phyloP scores from a whole-genome alignment of 35 echinoderm and acorn worm genomes.

The Lytechinus variegatus region DNA sequence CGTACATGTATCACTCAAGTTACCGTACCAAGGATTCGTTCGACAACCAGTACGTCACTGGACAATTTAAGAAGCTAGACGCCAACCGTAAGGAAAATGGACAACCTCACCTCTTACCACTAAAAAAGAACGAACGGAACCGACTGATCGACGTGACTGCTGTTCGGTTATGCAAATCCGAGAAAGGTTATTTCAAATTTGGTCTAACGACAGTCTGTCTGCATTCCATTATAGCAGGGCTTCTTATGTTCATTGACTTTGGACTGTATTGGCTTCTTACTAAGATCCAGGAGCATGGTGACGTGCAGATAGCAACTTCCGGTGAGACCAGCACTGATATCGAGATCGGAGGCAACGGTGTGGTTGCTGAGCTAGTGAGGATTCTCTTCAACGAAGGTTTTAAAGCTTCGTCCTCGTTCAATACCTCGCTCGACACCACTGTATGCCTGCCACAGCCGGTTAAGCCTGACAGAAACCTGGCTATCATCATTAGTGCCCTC shows the following conservation, averaged over 20 bases:
- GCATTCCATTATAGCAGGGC: slow-evolving; percentile 64
- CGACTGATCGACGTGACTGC: slow-evolving; percentile 70
- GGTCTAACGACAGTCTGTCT: slow-evolving; percentile 73
- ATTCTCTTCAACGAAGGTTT: slow-evolving; percentile 73
- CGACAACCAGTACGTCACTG: slow-evolving; percentile 89
- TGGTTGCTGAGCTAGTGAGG: slow-evolving; percentile 62
- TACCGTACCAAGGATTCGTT: slow-evolving; percentile 87
- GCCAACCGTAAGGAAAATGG: slow-evolving; percentile 56
- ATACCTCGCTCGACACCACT: slow-evolving; percentile 61
- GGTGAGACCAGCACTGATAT: slow-evolving; percentile 58
- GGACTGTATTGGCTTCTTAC: slow-evolving; percentile 72
- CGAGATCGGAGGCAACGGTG: slow-evolving; percentile 63
- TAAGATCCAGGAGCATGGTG: slow-evolving; percentile 61
- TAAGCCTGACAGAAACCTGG: slow-evolving; percentile 57
- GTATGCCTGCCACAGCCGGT: slow-evolving; percentile 70
- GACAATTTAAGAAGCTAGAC: slow-evolving; percentile 78
- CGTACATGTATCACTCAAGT: slow-evolving; percentile 77
- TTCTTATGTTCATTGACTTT: slow-evolving; percentile 77
- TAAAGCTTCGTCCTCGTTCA: slow-evolving; percentile 61
- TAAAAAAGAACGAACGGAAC: slow-evolving; percentile 78
- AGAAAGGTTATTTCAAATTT: slow-evolving; percentile 79
- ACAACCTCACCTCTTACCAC: slow-evolving; percentile 59
- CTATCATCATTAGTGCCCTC: slow-evolving; percentile 66
- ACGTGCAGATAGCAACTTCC: slow-evolving; percentile 65
- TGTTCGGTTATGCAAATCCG: slow-evolving; percentile 62